These are phyloP conservation scores for Autographa pulchrina DNA, from an alignment of 2,888 invertebrate species.

Conservation along the genomic window DNA sequence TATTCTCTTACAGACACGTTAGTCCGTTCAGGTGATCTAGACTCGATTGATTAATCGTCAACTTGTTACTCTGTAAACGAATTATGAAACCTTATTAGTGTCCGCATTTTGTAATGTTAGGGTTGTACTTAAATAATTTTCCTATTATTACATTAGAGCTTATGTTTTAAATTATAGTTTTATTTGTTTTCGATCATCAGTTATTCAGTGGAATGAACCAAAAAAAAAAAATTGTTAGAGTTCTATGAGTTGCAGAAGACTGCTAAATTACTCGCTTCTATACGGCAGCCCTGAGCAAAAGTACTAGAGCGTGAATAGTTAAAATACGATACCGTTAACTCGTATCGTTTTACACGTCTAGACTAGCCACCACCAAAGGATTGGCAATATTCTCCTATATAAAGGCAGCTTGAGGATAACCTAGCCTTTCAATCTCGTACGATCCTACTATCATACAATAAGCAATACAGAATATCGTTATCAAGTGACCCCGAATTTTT, in stretches of 20 bases:
- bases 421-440: constrained; percentile 20
- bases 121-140: constrained; percentile 46
- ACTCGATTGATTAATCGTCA: constrained; percentile 68
- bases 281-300: constrained; percentile 65
- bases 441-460: constrained; percentile 12
- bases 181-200: neutral
- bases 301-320: constrained; percentile 68
- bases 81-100: constrained; percentile 80
- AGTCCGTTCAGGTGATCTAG: constrained; percentile 60
- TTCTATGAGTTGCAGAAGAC: neutral
- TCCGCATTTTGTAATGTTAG: constrained; percentile 61
- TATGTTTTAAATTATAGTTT: neutral
- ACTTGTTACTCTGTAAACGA: constrained; percentile 75
- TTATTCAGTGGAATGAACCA: neutral
- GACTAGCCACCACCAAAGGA: constrained; percentile 56
- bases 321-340: constrained; percentile 71
- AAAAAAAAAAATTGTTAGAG: neutral
- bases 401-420: constrained; percentile 32
- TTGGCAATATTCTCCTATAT: constrained; percentile 64
- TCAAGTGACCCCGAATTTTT: constrained; percentile 56
- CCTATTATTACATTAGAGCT: neutral
- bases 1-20: constrained; percentile 57
- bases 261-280: constrained; percentile 20
- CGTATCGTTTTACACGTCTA: constrained; percentile 69
- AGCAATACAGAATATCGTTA: constrained; percentile 23